Conservation (phyloP, 2,888 invertebrate species). For the Cantharis nigra region DNA sequence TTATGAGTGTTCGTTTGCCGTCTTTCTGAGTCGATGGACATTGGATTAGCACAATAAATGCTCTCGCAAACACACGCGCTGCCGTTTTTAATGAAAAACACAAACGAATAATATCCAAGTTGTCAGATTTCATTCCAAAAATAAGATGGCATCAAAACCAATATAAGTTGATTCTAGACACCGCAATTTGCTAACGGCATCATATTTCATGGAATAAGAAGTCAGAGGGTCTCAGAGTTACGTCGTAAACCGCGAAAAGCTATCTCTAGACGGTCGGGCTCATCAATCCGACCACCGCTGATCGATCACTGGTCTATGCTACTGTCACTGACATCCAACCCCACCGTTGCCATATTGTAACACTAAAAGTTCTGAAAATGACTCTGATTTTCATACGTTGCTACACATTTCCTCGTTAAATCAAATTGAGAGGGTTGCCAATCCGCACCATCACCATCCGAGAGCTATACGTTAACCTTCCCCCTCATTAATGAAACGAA, state of each 20-base stretch:
- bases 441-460: background rate
- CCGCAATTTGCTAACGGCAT: constrained; percentile 42
- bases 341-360: constrained; percentile 32
- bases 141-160: background rate
- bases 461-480: background rate
- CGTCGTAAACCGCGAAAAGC: constrained; percentile 34
- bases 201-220: constrained; percentile 37
- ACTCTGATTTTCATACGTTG: constrained; percentile 22
- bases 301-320: constrained; percentile 34
- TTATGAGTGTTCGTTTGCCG: constrained; percentile 9
- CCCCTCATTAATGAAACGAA: background rate
- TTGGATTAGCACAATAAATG: background rate
- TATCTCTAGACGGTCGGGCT: constrained; percentile 31
- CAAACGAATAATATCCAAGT: background rate
- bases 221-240: constrained; percentile 18
- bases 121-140: background rate
- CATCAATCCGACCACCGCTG: constrained; percentile 34
- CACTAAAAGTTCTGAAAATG: constrained; percentile 30
- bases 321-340: constrained; percentile 24
- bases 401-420: constrained; percentile 4
- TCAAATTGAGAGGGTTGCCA: constrained; percentile 13
- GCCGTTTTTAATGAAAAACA: background rate
- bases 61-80: background rate
- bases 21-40: constrained; percentile 12
- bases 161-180: constrained; percentile 8